Evolutionary conservation across 2,888 invertebrate genomes (phyloP).

Genomic region (Leptopilina syphax): DNA sequence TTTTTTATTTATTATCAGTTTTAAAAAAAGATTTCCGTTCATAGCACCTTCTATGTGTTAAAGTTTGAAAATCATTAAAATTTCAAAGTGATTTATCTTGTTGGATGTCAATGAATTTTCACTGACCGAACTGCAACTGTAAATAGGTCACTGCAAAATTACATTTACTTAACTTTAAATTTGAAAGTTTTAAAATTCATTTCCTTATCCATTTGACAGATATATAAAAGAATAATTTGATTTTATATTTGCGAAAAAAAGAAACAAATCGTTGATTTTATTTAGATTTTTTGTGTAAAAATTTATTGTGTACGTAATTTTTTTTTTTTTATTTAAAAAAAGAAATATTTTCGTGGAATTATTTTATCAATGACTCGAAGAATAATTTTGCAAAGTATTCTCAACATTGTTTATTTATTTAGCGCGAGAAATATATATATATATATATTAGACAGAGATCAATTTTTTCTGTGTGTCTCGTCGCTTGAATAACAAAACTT

Average conservation of each 20-base stretch:
- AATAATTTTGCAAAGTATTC: not conserved
- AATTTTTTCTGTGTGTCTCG: not conserved
- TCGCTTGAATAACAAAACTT: constrained; percentile 12
- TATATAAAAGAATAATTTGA: not conserved
- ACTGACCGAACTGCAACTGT: constrained; percentile 9
- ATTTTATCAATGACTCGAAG: too few species aligned
- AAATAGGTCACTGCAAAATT: constrained; percentile 15
- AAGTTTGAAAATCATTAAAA: constrained; percentile 12
- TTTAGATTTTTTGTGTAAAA: not conserved
- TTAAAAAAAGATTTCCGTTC: not conserved
- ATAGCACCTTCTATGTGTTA: not conserved
- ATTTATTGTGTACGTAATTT: too few species aligned
- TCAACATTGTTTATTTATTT: constrained; percentile 2
- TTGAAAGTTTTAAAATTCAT: constrained; percentile 2
- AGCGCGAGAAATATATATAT: not conserved
- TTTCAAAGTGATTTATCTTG: constrained; percentile 15
- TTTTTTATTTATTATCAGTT: not conserved
- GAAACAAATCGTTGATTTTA: not conserved
- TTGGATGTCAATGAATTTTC: constrained; percentile 17
- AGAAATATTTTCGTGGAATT: too few species aligned
- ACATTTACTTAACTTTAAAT: constrained; percentile 17
- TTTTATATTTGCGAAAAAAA: not conserved
- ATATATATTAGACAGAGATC: not conserved
- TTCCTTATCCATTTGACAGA: not conserved
- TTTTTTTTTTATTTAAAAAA: too few species aligned